Evolutionary conservation across 2,888 invertebrate genomes (phyloP).

Genomic region (Eupsilia transversa): DNA sequence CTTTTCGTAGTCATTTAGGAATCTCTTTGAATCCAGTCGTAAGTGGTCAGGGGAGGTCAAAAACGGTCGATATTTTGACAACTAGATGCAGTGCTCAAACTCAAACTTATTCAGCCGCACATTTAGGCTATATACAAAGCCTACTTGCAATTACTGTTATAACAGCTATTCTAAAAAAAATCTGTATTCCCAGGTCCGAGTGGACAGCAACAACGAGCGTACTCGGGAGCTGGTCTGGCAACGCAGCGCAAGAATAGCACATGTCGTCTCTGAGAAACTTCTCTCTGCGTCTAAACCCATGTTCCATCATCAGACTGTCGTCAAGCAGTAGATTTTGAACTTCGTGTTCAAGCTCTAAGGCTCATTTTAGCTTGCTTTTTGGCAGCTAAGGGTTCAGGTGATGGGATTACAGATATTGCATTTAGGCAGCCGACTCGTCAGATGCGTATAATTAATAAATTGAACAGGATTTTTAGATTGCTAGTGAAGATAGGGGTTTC

Average conservation of each 20-base stretch:
- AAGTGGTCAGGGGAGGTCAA: not conserved
- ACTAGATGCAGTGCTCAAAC: not conserved
- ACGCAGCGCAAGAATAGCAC: slow-evolving; percentile 95
- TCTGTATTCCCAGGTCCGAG: slow-evolving; percentile 92
- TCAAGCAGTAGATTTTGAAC: slow-evolving; percentile 69
- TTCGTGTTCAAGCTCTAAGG: slow-evolving; percentile 13
- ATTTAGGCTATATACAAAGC: no score
- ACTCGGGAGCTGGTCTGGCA: slow-evolving; percentile 96
- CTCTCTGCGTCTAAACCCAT: slow-evolving; percentile 88
- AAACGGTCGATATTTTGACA: not conserved
- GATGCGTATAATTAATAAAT: slow-evolving; percentile 47
- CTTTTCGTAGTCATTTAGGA: not conserved
- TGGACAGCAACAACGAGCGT: slow-evolving; percentile 96
- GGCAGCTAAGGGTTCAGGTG: slow-evolving; percentile 53
- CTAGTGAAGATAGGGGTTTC: not conserved
- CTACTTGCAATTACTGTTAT: not conserved
- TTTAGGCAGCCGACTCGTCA: slow-evolving; percentile 64
- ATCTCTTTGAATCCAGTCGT: not conserved
- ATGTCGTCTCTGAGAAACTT: slow-evolving; percentile 95
- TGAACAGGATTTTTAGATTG: not conserved
- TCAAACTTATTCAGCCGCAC: not conserved
- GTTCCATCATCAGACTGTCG: slow-evolving; percentile 80
- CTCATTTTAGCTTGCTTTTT: slow-evolving; percentile 39
- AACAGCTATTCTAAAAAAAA: not conserved
- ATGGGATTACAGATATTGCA: slow-evolving; percentile 60